phyloP scores from a whole-genome alignment of 2,797 vertebrate genomes.

The Sebastes taczanowskii region DNA sequence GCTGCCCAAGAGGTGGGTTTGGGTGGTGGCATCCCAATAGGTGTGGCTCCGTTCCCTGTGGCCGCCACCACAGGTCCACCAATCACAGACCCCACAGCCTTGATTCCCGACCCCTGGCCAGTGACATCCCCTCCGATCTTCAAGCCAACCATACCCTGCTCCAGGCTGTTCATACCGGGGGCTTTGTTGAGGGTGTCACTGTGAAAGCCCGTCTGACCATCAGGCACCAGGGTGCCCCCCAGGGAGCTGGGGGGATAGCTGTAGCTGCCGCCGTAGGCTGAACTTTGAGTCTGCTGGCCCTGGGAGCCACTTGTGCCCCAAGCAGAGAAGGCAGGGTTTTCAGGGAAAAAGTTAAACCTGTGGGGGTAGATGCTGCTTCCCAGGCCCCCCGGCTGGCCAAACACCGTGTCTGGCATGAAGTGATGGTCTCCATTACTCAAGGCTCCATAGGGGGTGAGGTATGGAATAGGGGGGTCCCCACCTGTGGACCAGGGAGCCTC shows the following conservation, averaged over 20 bases:
- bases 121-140: slow-evolving; percentile 91
- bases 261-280: slow-evolving; percentile 94
- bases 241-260: slow-evolving; percentile 94
- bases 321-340: slow-evolving; percentile 95
- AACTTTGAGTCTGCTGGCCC: slow-evolving; percentile 94
- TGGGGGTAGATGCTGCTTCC: slow-evolving; percentile 95
- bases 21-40: slow-evolving; percentile 88
- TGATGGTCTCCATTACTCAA: slow-evolving; percentile 97
- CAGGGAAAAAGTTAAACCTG: slow-evolving; percentile 96
- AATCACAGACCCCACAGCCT: slow-evolving; percentile 92
- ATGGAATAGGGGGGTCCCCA: slow-evolving; percentile 95
- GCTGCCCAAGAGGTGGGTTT: slow-evolving; percentile 96
- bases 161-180: slow-evolving; percentile 95
- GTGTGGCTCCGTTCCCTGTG: slow-evolving; percentile 87
- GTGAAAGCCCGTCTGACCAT: slow-evolving; percentile 94
- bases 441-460: slow-evolving; percentile 94
- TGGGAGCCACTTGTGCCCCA: slow-evolving; percentile 95
- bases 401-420: slow-evolving; percentile 95
- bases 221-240: slow-evolving; percentile 91
- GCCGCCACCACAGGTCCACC: slow-evolving; percentile 87
- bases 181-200: slow-evolving; percentile 94
- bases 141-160: slow-evolving; percentile 95
- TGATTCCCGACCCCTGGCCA: slow-evolving; percentile 86
- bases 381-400: slow-evolving; percentile 93
- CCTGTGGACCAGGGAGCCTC: slow-evolving; percentile 98